These are phyloP conservation scores for Craterocephalus amniculus DNA, from an alignment of 2,797 vertebrate species.

Conservation along the genomic window DNA sequence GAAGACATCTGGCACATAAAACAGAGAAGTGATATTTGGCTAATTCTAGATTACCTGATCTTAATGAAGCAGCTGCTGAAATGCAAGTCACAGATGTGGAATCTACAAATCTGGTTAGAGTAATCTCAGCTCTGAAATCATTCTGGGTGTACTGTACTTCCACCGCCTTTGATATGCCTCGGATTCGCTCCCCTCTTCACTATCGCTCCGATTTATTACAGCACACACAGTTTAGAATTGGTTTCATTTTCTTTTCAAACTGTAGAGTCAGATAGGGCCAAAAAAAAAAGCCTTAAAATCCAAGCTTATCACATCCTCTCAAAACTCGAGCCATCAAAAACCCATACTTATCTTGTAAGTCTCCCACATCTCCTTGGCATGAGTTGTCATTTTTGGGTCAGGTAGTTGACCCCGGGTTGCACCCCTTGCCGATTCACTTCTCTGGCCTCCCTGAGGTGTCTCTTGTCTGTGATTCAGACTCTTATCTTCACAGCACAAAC, in stretches of 20 bases:
- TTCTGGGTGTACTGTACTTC: conserved; percentile 21
- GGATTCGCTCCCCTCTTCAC: conserved; percentile 32
- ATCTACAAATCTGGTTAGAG: conserved; percentile 18
- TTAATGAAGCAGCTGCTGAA: conserved; percentile 45
- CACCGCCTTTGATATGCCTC: not conserved
- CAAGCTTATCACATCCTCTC: conserved; percentile 49
- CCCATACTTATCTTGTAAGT: conserved; percentile 57
- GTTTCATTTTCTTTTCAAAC: conserved; percentile 47
- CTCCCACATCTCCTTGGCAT: conserved; percentile 55
- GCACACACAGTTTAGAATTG: conserved; percentile 17
- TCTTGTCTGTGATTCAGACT: conserved; percentile 62
- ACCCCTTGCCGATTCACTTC: conserved; percentile 45
- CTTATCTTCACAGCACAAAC: conserved; percentile 75
- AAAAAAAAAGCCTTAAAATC: conserved; percentile 37
- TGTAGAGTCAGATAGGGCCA: conserved; percentile 23
- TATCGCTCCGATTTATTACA: conserved; percentile 36
- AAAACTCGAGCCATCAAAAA: conserved; percentile 51
- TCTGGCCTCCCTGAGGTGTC: conserved; percentile 60
- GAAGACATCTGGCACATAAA: conserved; percentile 31
- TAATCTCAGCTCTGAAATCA: conserved; percentile 32
- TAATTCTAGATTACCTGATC: conserved; percentile 39
- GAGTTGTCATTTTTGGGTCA: conserved; percentile 60
- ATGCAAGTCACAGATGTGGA: conserved; percentile 33
- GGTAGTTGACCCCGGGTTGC: conserved; percentile 64
- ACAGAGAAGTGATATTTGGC: conserved; percentile 22